Evolutionary conservation across 2,113 vertebrate genomes (phyloP).

Genomic region (Narcine bancroftii): DNA sequence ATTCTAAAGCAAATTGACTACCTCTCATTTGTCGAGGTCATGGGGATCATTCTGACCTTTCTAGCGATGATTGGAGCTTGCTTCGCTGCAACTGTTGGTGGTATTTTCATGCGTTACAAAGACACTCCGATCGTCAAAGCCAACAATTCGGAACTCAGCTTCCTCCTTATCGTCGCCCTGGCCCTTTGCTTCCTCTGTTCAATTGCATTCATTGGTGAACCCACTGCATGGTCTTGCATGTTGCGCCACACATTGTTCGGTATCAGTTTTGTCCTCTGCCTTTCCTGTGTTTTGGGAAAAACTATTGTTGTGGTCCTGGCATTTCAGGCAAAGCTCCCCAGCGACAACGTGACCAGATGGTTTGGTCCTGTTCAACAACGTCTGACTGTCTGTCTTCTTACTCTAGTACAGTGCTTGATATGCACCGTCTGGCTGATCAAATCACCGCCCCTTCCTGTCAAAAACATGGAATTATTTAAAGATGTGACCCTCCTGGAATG

Average conservation of each 20-base stretch:
- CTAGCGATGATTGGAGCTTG: background rate
- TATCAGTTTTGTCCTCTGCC: background rate
- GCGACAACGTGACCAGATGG: background rate
- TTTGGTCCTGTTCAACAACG: background rate
- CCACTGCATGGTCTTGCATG: background rate
- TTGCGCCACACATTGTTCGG: background rate
- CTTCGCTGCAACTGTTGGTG: background rate
- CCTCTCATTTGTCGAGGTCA: background rate
- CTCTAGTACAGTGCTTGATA: background rate
- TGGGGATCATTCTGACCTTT: background rate
- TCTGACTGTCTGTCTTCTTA: background rate
- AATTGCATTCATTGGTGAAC: background rate
- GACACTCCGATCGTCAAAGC: constrained; percentile 17
- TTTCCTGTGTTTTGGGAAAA: background rate
- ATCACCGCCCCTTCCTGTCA: background rate
- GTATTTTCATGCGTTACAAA: background rate
- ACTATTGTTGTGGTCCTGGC: background rate
- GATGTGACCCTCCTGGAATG: background rate
- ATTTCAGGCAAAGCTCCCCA: background rate
- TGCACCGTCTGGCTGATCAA: background rate
- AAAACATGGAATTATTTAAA: background rate
- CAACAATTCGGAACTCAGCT: background rate
- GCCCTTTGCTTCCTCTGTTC: background rate
- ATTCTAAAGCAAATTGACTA: background rate
- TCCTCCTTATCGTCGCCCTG: background rate